Percentiles rank a stretch among this genome's conserved stretches.
Evolutionary conservation across 2,113 vertebrate species (phyloP).

Genomic region (Bambusicola thoracicus): DNA sequence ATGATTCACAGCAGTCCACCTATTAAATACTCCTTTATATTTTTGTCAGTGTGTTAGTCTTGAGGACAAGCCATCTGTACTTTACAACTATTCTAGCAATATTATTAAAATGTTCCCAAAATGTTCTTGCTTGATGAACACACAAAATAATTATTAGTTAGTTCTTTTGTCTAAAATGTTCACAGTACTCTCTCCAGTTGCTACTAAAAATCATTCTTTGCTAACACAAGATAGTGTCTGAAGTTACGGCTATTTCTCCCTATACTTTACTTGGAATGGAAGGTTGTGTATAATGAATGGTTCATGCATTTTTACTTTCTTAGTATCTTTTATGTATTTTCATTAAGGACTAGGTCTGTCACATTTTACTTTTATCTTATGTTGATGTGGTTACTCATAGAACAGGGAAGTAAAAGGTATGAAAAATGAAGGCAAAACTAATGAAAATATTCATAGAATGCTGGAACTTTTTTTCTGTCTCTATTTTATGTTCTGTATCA

Average conservation of each 20-base stretch:
- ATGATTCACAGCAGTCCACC: neutral
- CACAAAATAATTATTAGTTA: neutral
- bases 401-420: neutral
- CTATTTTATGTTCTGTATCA: neutral
- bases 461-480: neutral
- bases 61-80: conserved; percentile 6
- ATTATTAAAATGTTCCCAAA: neutral
- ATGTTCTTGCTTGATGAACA: neutral
- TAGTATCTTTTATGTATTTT: neutral
- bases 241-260: neutral
- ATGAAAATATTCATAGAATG: neutral
- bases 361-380: neutral
- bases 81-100: conserved; percentile 18
- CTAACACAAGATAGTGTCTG: rapidly evolving
- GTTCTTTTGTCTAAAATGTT: neutral
- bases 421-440: neutral
- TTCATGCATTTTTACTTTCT: neutral
- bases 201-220: neutral
- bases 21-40: neutral
- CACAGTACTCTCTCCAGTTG: neutral
- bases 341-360: neutral
- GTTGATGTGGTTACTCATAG: neutral
- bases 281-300: neutral
- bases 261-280: neutral
- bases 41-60: neutral